These are phyloP conservation scores for Chloromyia formosa DNA, from an alignment of 2,888 invertebrate species.

Conservation along the genomic window DNA sequence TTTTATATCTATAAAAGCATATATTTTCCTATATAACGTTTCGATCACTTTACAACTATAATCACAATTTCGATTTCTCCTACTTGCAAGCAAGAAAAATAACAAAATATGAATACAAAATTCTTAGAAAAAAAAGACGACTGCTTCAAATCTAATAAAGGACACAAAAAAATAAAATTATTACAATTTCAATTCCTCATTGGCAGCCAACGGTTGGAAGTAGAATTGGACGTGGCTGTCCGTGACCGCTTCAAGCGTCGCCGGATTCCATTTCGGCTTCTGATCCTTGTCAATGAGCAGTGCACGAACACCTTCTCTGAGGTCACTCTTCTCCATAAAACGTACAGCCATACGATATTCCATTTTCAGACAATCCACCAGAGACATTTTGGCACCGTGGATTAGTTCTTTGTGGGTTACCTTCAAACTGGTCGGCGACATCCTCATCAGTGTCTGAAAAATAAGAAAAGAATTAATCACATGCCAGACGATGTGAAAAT, in stretches of 20 bases:
- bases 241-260: constrained; percentile 77
- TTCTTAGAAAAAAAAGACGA: too few relatives aligned
- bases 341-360: constrained; percentile 83
- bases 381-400: constrained; percentile 75
- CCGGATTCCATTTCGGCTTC: constrained; percentile 89
- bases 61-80: too few relatives aligned
- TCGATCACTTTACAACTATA: too few relatives aligned
- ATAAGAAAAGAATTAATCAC: not conserved
- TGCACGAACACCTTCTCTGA: constrained; percentile 89
- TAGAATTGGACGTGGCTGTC: constrained; percentile 78
- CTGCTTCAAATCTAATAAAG: not conserved
- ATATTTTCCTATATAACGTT: too few relatives aligned
- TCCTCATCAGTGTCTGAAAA: constrained; percentile 70
- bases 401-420: constrained; percentile 82
- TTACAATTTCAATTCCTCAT: constrained; percentile 71
- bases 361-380: constrained; percentile 88
- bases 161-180: constrained; percentile 34
- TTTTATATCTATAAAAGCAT: too few relatives aligned
- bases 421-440: constrained; percentile 95
- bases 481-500: not conserved
- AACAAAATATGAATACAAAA: too few relatives aligned
- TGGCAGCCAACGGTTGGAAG: constrained; percentile 77
- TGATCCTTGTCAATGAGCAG: constrained; percentile 93
- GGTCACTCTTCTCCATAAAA: constrained; percentile 76
- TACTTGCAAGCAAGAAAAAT: too few relatives aligned